phyloP scores from a whole-genome alignment of 1,140 invertebrate genomes.

The Rhopalosiphum maidis region DNA sequence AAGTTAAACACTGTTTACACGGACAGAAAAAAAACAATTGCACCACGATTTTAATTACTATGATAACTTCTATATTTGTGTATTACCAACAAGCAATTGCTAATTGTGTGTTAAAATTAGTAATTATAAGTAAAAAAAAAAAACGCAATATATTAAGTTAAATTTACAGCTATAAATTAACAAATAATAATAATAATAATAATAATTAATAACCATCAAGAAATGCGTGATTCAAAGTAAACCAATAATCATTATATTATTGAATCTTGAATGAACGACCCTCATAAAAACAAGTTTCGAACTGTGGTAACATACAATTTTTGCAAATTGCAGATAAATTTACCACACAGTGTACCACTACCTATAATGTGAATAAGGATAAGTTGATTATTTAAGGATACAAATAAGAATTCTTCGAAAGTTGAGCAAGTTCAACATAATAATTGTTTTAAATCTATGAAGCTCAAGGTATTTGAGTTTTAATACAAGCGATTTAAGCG shows the following conservation, averaged over 20 bases:
- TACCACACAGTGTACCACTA: not conserved
- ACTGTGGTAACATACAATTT: not conserved
- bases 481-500: not conserved
- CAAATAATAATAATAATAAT: not conserved
- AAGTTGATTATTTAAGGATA: not conserved
- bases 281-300: not conserved
- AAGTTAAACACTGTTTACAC: not conserved
- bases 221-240: not conserved
- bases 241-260: not conserved
- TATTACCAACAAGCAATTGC: not conserved
- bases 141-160: not conserved
- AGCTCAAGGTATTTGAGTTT: slow-evolving; percentile 1
- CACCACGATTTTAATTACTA: not conserved
- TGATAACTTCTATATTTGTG: not conserved
- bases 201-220: not conserved
- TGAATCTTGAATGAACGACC: not conserved
- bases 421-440: not conserved
- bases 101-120: not conserved
- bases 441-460: not conserved
- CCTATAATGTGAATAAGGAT: not conserved
- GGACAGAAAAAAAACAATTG: not conserved
- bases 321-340: not conserved
- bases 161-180: not conserved
- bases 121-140: not conserved
- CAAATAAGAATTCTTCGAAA: not conserved